Evolutionary conservation across 1,140 invertebrate genomes (phyloP).

Genomic region (Drosophila subpulchrella): DNA sequence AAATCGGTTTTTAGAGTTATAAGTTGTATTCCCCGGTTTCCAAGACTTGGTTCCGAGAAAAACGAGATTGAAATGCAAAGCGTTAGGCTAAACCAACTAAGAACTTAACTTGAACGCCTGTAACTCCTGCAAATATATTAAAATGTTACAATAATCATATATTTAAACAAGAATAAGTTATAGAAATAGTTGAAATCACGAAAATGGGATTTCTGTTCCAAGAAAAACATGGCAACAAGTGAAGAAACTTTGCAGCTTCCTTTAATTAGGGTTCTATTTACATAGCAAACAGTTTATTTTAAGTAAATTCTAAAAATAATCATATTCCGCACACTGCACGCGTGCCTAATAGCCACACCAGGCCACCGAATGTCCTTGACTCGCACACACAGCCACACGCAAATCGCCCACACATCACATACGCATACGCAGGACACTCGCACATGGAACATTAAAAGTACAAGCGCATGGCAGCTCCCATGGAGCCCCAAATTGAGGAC

Average conservation of each 20-base stretch:
- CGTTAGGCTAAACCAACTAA: too few species aligned
- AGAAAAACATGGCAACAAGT: not conserved
- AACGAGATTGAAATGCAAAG: too few species aligned
- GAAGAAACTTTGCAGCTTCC: not conserved
- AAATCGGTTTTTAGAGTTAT: too few species aligned
- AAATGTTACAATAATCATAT: too few species aligned
- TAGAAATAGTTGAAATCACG: too few species aligned
- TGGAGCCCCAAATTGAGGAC: conserved; percentile 55
- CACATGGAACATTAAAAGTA: conserved; percentile 13
- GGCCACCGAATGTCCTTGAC: conserved; percentile 54
- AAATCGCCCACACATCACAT: conserved; percentile 6
- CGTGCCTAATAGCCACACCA: conserved; percentile 52
- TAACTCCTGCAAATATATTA: too few species aligned
- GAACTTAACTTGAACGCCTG: too few species aligned
- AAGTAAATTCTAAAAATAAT: conserved; percentile 64
- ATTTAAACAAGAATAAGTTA: too few species aligned
- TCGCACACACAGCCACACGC: conserved; percentile 19
- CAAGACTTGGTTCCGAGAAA: too few species aligned
- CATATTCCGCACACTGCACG: conserved; percentile 44
- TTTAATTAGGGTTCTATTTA: conserved; percentile 35
- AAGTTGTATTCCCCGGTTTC: too few species aligned
- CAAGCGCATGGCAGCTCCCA: conserved; percentile 58
- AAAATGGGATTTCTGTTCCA: too few species aligned
- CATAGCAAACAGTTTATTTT: conserved; percentile 56
- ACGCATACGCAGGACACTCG: conserved; percentile 9